These are phyloP conservation scores for Mimas tiliae DNA, from an alignment of 2,888 invertebrate genomes.

Conservation along the genomic window DNA sequence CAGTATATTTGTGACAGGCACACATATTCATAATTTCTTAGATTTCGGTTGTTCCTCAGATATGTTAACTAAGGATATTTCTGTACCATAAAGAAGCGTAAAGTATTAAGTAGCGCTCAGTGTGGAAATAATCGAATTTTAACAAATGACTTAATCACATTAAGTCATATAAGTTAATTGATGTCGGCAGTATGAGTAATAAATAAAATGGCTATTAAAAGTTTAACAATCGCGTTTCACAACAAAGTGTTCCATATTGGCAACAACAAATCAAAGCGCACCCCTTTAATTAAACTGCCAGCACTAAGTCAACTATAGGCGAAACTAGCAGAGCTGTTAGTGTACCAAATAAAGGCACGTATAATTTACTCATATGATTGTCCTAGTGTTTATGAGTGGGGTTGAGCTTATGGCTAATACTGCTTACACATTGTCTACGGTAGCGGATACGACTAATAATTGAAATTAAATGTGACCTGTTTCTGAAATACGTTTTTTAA, in stretches of 20 bases:
- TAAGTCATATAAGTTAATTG: too few relatives aligned
- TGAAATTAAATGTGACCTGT: neutral
- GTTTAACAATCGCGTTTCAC: conserved; percentile 53
- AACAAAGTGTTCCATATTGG: conserved; percentile 59
- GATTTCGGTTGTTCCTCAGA: too few relatives aligned
- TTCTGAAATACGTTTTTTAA: too few relatives aligned
- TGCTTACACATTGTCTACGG: neutral
- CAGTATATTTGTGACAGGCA: too few relatives aligned
- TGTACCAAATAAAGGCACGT: conserved; percentile 61
- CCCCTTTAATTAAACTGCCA: conserved; percentile 78
- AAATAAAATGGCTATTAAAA: conserved; percentile 40
- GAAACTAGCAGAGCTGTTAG: conserved; percentile 56
- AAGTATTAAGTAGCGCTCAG: too few relatives aligned
- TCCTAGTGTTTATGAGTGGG: conserved; percentile 54
- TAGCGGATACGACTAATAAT: neutral
- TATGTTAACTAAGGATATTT: too few relatives aligned
- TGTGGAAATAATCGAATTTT: too few relatives aligned
- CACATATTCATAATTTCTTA: too few relatives aligned
- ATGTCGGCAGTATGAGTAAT: too few relatives aligned
- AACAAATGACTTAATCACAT: too few relatives aligned
- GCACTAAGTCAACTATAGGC: conserved; percentile 76
- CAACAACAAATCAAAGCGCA: conserved; percentile 73
- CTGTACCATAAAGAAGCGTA: too few relatives aligned
- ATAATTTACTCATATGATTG: conserved; percentile 67
- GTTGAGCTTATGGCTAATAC: conserved; percentile 31